Conservation (phyloP, 2,113 vertebrate genomes). For the Rattus rattus region DNA sequence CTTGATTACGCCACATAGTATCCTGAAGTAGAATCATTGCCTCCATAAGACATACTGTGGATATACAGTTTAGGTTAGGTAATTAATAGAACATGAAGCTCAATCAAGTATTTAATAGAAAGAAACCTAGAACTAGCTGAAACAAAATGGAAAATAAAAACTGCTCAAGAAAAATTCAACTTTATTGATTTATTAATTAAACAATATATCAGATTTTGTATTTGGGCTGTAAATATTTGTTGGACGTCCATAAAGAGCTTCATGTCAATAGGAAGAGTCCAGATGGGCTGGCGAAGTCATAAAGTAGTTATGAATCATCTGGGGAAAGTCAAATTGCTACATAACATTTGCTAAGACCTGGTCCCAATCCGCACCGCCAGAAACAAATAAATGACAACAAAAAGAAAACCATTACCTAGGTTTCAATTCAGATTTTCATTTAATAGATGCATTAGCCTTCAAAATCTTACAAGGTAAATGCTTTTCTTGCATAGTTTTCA, state of each 20-base stretch:
- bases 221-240: neutral
- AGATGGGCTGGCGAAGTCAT: neutral
- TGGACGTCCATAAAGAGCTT: neutral
- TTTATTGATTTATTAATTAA: neutral
- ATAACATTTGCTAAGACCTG: neutral
- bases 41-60: neutral
- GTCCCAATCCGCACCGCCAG: neutral
- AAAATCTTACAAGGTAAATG: neutral
- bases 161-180: neutral
- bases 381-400: neutral
- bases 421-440: neutral
- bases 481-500: neutral
- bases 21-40: neutral
- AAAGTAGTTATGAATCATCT: neutral
- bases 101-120: neutral
- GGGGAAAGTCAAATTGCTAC: neutral
- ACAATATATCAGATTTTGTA: neutral
- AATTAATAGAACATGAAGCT: neutral
- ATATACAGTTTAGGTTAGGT: neutral
- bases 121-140: neutral
- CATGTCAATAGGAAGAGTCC: neutral
- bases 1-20: neutral
- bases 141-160: constrained; percentile 23
- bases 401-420: neutral
- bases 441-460: neutral